A percentile compares a stretch with the other conserved stretches of the same genome.
These are phyloP conservation scores for Passerculus sandwichensis DNA, from an alignment of 2,797 vertebrate genomes.

Conservation along the genomic window DNA sequence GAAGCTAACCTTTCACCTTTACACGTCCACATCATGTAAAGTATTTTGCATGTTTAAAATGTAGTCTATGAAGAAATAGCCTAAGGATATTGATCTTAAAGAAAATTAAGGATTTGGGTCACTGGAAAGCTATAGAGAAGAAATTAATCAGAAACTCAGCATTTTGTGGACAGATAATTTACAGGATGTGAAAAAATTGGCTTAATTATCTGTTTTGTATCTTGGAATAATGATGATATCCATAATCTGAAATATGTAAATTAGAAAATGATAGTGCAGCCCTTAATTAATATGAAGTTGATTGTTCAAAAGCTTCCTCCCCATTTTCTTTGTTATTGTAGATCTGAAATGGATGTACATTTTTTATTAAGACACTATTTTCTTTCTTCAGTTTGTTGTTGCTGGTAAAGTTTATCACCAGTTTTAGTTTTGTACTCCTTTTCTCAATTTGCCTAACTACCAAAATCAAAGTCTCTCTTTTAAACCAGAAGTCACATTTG, in stretches of 20 bases:
- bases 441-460: neutral
- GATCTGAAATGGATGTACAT: neutral
- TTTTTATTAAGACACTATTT: neutral
- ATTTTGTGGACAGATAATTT: neutral
- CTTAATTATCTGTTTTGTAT: neutral
- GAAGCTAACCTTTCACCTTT: neutral
- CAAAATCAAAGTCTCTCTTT: neutral
- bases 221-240: neutral
- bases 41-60: neutral
- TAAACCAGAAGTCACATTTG: neutral
- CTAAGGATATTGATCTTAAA: neutral
- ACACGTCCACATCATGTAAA: neutral
- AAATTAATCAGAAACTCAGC: neutral
- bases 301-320: neutral
- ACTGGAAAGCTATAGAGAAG: neutral
- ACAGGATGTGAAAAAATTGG: neutral
- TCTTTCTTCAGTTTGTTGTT: neutral
- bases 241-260: neutral
- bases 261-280: neutral
- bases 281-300: neutral
- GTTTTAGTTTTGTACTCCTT: neutral
- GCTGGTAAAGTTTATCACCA: neutral
- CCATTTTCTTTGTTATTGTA: neutral
- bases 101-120: neutral
- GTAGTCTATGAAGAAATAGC: neutral